Evolutionary conservation across 2,888 invertebrate genomes (phyloP).

Genomic region (Dendrolimus pini): DNA sequence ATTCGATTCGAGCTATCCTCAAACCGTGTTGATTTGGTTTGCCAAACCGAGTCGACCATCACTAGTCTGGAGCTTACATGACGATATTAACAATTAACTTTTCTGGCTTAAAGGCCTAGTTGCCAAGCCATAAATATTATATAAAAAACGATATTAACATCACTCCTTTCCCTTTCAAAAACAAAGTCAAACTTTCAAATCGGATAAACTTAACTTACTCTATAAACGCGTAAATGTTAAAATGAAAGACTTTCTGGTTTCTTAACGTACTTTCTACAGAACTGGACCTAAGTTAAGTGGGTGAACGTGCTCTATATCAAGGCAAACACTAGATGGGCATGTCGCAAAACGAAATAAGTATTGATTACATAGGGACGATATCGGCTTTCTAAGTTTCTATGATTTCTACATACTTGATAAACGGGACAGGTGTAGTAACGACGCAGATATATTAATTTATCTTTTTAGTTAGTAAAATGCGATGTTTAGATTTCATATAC

Average conservation of each 20-base stretch:
- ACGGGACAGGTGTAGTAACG: neutral
- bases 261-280: slow-evolving; percentile 27
- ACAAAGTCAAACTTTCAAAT: neutral
- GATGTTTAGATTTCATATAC: too few relatives aligned
- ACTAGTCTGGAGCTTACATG: too few relatives aligned
- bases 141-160: too few relatives aligned
- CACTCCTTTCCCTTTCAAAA: too few relatives aligned
- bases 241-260: slow-evolving; percentile 25
- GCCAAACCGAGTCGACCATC: too few relatives aligned
- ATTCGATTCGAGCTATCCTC: too few relatives aligned
- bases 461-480: too few relatives aligned
- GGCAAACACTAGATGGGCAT: slow-evolving; percentile 14
- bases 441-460: too few relatives aligned
- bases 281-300: slow-evolving; percentile 21
- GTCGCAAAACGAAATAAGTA: slow-evolving; percentile 16
- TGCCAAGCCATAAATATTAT: too few relatives aligned
- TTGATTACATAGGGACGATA: slow-evolving; percentile 5
- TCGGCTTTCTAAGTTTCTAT: slow-evolving; percentile 6
- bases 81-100: too few relatives aligned
- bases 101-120: too few relatives aligned
- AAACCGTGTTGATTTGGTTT: too few relatives aligned
- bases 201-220: neutral
- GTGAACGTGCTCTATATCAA: slow-evolving; percentile 13
- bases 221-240: slow-evolving; percentile 4
- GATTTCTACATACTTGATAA: neutral